A percentile compares a stretch with the other conserved stretches of the same genome.
Conservation (phyloP, 64 coral and sea anemone species). For the Dendrophyllia cribrosa region DNA sequence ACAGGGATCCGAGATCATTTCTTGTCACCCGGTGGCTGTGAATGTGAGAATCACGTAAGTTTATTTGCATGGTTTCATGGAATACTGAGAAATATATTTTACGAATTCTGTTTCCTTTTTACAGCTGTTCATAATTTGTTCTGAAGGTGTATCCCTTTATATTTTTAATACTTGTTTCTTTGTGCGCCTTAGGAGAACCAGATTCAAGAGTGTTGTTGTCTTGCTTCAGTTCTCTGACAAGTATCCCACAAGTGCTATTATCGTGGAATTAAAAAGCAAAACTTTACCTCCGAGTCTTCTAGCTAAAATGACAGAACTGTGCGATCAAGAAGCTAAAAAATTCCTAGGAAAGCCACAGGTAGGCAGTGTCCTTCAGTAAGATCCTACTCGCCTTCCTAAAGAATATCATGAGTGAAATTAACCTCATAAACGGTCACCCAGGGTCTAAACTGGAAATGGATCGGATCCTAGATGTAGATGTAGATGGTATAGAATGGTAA, state of each 20-base stretch:
- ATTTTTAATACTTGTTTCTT: not conserved
- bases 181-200: constrained; percentile 71
- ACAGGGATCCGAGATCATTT: constrained; percentile 88
- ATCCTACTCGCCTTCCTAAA: too few relatives aligned
- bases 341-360: constrained; percentile 90
- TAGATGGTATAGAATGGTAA: too few relatives aligned
- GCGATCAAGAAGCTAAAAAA: constrained; percentile 95
- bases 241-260: constrained; percentile 76
- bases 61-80: not conserved
- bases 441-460: too few relatives aligned
- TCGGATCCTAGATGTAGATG: too few relatives aligned
- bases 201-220: constrained; percentile 84
- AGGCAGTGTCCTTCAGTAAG: not conserved
- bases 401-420: too few relatives aligned
- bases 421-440: too few relatives aligned
- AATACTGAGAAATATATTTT: not conserved
- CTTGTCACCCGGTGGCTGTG: constrained; percentile 83
- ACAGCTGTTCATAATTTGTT: not conserved
- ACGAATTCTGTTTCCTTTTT: not conserved
- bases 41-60: constrained; percentile 96
- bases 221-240: constrained; percentile 87
- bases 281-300: constrained; percentile 84
- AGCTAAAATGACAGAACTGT: constrained; percentile 78
- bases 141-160: not conserved
- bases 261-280: constrained; percentile 92